phyloP scores from a whole-genome alignment of 2,888 invertebrate species.

The Drosophila stalkeri region DNA sequence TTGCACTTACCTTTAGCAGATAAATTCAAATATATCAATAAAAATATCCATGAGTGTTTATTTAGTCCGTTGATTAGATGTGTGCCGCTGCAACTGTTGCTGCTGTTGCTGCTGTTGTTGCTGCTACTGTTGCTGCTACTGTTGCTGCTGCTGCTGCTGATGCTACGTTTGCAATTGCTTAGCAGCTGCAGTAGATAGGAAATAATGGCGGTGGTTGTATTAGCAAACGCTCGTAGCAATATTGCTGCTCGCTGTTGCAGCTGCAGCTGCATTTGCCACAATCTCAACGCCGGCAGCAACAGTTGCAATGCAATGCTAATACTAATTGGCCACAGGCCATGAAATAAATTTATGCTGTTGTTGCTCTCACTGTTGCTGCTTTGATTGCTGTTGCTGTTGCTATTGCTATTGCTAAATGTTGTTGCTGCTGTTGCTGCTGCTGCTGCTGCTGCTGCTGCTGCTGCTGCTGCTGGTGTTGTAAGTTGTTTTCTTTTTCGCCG shows the following conservation, averaged over 20 bases:
- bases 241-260: slow-evolving; percentile 37
- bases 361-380: slow-evolving; percentile 40
- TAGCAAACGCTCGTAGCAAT: slow-evolving; percentile 50
- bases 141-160: slow-evolving; percentile 26
- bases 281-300: slow-evolving; percentile 51
- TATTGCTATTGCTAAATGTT: slow-evolving; percentile 46
- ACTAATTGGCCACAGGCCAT: slow-evolving; percentile 47
- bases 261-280: slow-evolving; percentile 57
- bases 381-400: slow-evolving; percentile 47
- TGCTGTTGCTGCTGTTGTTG: slow-evolving; percentile 38
- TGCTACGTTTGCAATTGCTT: slow-evolving; percentile 22
- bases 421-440: slow-evolving; percentile 58
- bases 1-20: slow-evolving; percentile 85
- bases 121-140: slow-evolving; percentile 29
- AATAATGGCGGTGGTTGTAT: slow-evolving; percentile 55
- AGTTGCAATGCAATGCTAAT: slow-evolving; percentile 54
- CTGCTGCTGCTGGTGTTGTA: slow-evolving; percentile 41
- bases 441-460: slow-evolving; percentile 43
- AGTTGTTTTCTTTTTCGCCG: slow-evolving; percentile 81
- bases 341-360: slow-evolving; percentile 39
- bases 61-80: slow-evolving; percentile 82
- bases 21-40: slow-evolving; percentile 85
- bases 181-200: slow-evolving; percentile 55
- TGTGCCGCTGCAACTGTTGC: slow-evolving; percentile 59
- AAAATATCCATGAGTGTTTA: slow-evolving; percentile 85